Evolutionary conservation across 2,113 vertebrate genomes (phyloP).

Genomic region (Alaudala cheleensis): DNA sequence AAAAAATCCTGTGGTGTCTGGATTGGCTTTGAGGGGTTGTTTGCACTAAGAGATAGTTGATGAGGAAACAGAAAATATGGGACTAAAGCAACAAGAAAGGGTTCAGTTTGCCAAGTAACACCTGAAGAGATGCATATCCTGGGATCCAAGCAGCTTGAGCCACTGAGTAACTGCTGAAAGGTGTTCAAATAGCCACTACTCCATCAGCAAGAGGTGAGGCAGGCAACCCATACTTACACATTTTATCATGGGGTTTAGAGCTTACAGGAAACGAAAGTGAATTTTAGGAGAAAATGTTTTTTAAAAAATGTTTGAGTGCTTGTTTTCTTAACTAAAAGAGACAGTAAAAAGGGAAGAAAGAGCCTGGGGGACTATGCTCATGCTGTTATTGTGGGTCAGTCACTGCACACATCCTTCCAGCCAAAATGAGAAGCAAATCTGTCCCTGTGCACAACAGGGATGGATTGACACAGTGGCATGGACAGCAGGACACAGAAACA

Average conservation of each 20-base stretch:
- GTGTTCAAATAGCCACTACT: neutral
- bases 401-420: neutral
- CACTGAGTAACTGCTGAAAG: neutral
- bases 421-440: neutral
- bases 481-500: neutral
- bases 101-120: neutral
- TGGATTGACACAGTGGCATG: fast-evolving
- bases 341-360: neutral
- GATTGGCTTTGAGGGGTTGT: neutral
- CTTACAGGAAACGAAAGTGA: neutral
- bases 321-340: neutral
- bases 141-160: neutral
- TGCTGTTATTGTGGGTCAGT: neutral
- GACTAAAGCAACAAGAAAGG: neutral
- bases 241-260: neutral
- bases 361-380: fast-evolving
- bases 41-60: neutral
- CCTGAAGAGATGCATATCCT: neutral
- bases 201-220: neutral
- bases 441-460: neutral
- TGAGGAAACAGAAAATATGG: neutral
- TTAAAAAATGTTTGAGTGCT: fast-evolving
- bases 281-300: neutral
- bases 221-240: neutral
- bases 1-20: neutral